A percentile compares a stretch with the other conserved stretches of the same genome.
Evolutionary conservation across 2,888 invertebrate genomes (phyloP).

Genomic region (Drosophila mayaguana): DNA sequence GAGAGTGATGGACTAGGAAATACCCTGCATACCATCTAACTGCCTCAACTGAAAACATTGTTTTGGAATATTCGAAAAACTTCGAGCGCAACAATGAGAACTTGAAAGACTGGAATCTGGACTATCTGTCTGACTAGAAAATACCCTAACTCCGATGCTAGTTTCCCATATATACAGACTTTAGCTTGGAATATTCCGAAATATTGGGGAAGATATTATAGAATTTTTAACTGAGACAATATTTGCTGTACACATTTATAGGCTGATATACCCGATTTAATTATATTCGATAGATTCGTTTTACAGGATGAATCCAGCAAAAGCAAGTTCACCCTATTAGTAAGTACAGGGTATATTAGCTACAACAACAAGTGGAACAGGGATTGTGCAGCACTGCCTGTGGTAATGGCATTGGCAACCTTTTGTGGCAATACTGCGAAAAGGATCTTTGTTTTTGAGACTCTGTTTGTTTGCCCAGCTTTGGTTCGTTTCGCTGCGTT

Average conservation of each 20-base stretch:
- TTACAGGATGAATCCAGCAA: background rate
- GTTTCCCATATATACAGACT: background rate
- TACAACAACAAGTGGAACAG: slow-evolving; percentile 31
- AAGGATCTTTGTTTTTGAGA: slow-evolving; percentile 61
- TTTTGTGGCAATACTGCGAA: slow-evolving; percentile 53
- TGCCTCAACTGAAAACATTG: background rate
- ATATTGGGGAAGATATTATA: background rate
- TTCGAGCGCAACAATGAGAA: background rate
- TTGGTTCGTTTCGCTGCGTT: slow-evolving; percentile 48
- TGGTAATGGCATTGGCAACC: slow-evolving; percentile 77
- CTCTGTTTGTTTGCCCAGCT: slow-evolving; percentile 61
- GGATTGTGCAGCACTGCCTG: slow-evolving; percentile 44
- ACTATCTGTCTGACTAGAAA: background rate
- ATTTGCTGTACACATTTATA: too few species aligned
- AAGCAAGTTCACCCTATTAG: background rate
- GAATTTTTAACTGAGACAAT: too few species aligned
- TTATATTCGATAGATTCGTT: background rate
- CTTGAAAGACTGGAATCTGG: background rate
- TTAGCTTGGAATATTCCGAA: background rate
- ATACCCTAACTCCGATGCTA: background rate
- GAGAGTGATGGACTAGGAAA: background rate
- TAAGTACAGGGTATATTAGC: slow-evolving; percentile 14
- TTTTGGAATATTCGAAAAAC: background rate
- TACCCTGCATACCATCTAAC: background rate
- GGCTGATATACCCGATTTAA: background rate